Base-by-base conservation (phyloP, 2,113 vertebrate genomes). In the Myotis lucifugus region DNA sequence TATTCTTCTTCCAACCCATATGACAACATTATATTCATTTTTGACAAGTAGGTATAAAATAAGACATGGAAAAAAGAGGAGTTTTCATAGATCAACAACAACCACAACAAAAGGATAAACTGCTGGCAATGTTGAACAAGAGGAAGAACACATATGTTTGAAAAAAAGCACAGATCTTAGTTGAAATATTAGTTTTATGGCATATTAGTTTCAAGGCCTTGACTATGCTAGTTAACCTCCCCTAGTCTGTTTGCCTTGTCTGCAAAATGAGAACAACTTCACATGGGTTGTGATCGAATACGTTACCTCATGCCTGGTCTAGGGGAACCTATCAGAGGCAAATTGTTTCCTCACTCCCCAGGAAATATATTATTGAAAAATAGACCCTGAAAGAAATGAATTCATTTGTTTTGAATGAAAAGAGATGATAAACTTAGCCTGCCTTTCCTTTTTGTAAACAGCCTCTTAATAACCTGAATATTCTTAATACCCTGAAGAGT, bases 331-430 rank as follows among this genome's bases (percentile, higher is more conserved):
- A 72, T 93, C 21, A 90, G 46, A 77, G 1, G 7, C 34, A 83
- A 46, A 85, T 23, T 67, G 25, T 81, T 81, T 40, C 52, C 59
- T 79, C 15, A 27, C 18, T 93, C 52, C 23, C 52, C 69, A 23
- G 52, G 15, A 95, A 94, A 76, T 0, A 19, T 91, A 87, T 67
- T 66, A 72, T 54, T 85, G 29, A 73, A 90, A 90, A 72, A 67
- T 29, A 86, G 48, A 90, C 2, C 1, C 72, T 91, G 27, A 86
- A 93, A 87, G 32, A 90, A 86, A 90, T 4, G 25, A 96, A 90
- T 88, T 77, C 56, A 95, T 70, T 66, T 64, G 32, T 78, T 96
- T 93, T 90, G 40, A 96, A 76, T 93, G 37, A 90, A 88, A 93
- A 95, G 73, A 88, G 29, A 6, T 91, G 74, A 27, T 61, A 61